Percentiles rank a stretch among this genome's conserved stretches.
phyloP scores from a whole-genome alignment of 2,888 invertebrate genomes.

The Amphipyra tragopoginis region DNA sequence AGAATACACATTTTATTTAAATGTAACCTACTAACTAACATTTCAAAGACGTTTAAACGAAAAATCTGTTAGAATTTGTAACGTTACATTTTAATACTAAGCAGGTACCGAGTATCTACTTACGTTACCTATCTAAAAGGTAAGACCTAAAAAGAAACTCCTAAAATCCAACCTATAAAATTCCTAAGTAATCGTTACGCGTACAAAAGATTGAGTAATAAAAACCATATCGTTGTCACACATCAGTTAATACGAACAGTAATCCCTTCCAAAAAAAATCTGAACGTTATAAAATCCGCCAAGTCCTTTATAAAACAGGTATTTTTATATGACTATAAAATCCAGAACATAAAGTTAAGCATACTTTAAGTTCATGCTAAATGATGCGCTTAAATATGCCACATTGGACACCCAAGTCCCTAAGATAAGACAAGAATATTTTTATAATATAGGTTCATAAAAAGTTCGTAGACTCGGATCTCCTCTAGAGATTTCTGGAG shows the following conservation, averaged over 20 bases:
- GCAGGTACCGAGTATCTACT: too few species aligned
- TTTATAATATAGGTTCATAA: not conserved
- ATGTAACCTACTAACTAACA: too few species aligned
- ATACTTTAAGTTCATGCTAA: not conserved
- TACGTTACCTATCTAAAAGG: too few species aligned
- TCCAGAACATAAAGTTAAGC: conserved; percentile 5
- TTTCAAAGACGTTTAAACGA: too few species aligned
- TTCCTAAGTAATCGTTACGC: not conserved
- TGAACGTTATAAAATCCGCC: not conserved
- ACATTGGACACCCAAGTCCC: not conserved
- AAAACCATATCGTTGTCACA: not conserved
- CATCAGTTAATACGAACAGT: not conserved
- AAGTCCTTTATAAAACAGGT: not conserved
- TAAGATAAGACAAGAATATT: conserved; percentile 1
- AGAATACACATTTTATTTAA: too few species aligned
- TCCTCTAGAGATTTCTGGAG: too few species aligned
- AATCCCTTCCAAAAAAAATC: not conserved
- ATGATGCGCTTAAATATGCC: conserved; percentile 4
- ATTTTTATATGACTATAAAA: conserved; percentile 2
- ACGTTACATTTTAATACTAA: too few species aligned
- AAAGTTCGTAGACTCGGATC: too few species aligned
- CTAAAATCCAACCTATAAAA: not conserved
- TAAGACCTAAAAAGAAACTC: not conserved
- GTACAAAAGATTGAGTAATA: not conserved
- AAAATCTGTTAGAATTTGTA: too few species aligned